Conservation (phyloP, 2,113 vertebrate species). For the Bubo scandiacus region DNA sequence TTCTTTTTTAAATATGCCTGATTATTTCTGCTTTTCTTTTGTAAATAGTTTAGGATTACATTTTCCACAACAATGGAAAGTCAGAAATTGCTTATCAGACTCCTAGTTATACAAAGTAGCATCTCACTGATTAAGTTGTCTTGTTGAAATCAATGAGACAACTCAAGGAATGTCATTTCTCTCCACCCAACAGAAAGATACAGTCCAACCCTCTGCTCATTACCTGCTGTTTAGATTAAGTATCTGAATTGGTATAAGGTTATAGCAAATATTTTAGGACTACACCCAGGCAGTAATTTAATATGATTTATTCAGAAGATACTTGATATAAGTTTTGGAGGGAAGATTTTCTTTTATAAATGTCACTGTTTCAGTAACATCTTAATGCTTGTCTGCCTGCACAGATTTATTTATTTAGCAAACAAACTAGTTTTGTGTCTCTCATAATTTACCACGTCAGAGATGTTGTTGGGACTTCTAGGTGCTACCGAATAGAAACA, state of each 20-base stretch:
- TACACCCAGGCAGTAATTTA: not conserved
- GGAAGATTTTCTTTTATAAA: not conserved
- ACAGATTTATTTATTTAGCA: not conserved
- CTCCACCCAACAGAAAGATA: not conserved
- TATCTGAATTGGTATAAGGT: not conserved
- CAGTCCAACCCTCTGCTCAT: not conserved
- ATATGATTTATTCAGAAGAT: not conserved
- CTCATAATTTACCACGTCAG: not conserved
- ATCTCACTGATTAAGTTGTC: not conserved
- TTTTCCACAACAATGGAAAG: conserved; percentile 42
- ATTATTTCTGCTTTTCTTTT: conserved; percentile 5
- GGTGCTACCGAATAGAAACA: not conserved
- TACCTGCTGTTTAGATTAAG: not conserved
- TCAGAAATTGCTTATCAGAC: not conserved
- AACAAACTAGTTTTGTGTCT: not conserved
- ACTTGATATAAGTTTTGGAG: not conserved
- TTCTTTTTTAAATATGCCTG: not conserved
- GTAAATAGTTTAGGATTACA: conserved; percentile 4
- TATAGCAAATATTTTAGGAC: not conserved
- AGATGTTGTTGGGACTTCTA: not conserved
- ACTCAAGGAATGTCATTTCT: not conserved
- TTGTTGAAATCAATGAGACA: not conserved
- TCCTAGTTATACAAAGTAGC: not conserved
- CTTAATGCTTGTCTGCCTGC: not conserved
- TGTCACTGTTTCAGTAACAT: not conserved